Conservation (phyloP, 2,113 vertebrate genomes). For the Xenopus laevis region DNA sequence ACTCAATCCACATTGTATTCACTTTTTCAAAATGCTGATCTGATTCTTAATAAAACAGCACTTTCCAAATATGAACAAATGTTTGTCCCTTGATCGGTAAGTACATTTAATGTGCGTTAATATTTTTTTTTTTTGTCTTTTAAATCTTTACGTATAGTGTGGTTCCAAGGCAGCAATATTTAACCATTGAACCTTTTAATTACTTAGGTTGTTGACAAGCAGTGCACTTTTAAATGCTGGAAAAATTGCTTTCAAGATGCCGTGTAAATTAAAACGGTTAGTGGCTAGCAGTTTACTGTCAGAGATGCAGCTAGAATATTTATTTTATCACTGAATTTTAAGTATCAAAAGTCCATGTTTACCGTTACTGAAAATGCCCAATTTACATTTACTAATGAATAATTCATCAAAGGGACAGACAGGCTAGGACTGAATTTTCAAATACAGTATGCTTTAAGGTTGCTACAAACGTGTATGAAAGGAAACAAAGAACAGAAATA, state of each 20-base stretch:
- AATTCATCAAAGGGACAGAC: constrained; percentile 44
- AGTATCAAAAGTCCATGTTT: constrained; percentile 45
- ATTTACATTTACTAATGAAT: constrained; percentile 46
- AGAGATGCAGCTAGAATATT: constrained; percentile 39
- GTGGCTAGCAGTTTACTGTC: constrained; percentile 40
- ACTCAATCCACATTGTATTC: too few relatives aligned
- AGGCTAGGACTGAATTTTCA: constrained; percentile 31
- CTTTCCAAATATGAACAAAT: too few relatives aligned
- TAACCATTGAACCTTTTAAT: constrained; percentile 37
- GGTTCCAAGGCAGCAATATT: constrained; percentile 8
- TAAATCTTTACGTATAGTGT: constrained; percentile 9
- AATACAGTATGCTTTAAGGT: constrained; percentile 6
- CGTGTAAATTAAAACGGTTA: constrained; percentile 39
- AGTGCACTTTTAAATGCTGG: constrained; percentile 35
- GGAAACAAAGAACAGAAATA: constrained; percentile 5
- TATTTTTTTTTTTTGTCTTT: constrained; percentile 3
- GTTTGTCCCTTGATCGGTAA: too few relatives aligned
- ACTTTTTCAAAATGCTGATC: too few relatives aligned
- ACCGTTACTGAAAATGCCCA: constrained; percentile 42
- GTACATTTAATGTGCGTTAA: constrained; percentile 16
- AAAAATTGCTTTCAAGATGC: constrained; percentile 38
- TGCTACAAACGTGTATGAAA: constrained; percentile 31
- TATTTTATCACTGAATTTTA: constrained; percentile 43
- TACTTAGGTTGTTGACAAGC: constrained; percentile 35
- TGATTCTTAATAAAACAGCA: too few relatives aligned